These are phyloP conservation scores for Protobothrops mucrosquamatus DNA, from an alignment of 2,113 vertebrate genomes.

Conservation along the genomic window DNA sequence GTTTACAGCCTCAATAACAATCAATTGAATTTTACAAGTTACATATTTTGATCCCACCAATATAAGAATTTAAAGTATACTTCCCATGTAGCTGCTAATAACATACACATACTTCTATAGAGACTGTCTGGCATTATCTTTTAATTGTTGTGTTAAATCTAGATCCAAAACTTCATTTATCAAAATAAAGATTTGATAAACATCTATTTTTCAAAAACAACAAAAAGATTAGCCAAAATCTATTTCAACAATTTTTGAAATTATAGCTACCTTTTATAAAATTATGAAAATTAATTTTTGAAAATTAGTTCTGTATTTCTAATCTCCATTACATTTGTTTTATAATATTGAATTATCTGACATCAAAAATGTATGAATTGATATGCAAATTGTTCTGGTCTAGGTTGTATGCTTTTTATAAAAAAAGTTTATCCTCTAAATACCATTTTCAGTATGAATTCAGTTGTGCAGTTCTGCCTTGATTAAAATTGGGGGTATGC, in stretches of 20 bases:
- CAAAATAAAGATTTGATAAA: neutral
- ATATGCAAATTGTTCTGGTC: neutral
- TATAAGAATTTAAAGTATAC: neutral
- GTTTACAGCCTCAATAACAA: neutral
- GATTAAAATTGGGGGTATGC: neutral
- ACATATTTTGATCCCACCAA: neutral
- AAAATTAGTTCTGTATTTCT: neutral
- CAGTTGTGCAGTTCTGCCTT: neutral
- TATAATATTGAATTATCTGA: neutral
- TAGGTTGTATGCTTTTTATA: neutral
- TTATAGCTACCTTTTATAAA: neutral
- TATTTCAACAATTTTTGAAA: neutral
- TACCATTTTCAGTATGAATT: neutral
- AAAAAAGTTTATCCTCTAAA: neutral
- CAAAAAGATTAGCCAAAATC: neutral
- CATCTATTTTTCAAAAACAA: neutral
- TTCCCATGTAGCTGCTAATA: neutral
- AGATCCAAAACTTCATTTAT: neutral
- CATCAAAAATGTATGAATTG: neutral
- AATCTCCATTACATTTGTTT: neutral
- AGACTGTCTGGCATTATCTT: neutral
- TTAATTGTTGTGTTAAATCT: neutral
- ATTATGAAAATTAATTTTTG: neutral
- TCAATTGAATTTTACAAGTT: neutral
- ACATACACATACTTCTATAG: neutral